Evolutionary conservation across 2,797 vertebrate species (phyloP).

Genomic region (Rhadinocentrus ornatus): DNA sequence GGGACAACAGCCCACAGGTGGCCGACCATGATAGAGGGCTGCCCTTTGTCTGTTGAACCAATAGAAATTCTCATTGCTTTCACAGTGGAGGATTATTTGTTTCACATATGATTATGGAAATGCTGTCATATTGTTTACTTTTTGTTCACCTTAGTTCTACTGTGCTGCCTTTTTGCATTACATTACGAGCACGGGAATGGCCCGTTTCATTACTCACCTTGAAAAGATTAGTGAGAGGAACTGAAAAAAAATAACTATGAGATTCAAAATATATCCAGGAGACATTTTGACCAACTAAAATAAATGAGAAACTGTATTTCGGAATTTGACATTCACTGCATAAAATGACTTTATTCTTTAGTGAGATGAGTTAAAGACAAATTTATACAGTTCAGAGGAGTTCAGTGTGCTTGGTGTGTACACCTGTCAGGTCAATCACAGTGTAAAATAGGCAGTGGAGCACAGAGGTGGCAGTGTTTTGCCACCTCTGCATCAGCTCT

Average conservation of each 20-base stretch:
- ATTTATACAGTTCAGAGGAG: slow-evolving; percentile 1
- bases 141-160: neutral
- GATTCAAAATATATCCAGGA: too few relatives aligned
- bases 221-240: too few relatives aligned
- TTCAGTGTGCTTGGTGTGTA: neutral
- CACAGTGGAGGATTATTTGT: slow-evolving; percentile 33
- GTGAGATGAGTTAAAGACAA: neutral
- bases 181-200: too few relatives aligned
- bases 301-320: too few relatives aligned
- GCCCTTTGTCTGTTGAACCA: slow-evolving; percentile 62
- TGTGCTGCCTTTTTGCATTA: neutral
- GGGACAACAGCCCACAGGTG: slow-evolving; percentile 70
- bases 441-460: neutral
- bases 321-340: neutral
- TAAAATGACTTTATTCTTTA: slow-evolving; percentile 13
- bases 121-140: neutral
- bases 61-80: slow-evolving; percentile 31
- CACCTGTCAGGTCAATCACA: neutral
- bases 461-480: neutral
- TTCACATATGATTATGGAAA: slow-evolving; percentile 14
- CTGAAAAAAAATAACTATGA: too few relatives aligned
- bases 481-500: neutral
- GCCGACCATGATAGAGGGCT: slow-evolving; percentile 66
- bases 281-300: too few relatives aligned
- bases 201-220: too few relatives aligned